Base-by-base conservation (phyloP, 2,888 invertebrate genomes). In the Latrodectus hesperus region DNA sequence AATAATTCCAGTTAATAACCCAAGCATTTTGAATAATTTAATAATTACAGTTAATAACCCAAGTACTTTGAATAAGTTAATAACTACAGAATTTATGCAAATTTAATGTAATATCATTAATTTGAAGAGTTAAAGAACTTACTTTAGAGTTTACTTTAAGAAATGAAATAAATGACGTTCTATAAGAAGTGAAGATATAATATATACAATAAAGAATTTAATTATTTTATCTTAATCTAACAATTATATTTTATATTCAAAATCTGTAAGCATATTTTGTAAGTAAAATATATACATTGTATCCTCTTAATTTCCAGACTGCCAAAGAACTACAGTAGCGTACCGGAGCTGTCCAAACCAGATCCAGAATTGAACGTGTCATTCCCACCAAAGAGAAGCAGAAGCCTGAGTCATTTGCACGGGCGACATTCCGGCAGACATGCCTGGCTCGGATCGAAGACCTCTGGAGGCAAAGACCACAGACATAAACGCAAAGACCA, bases 391-490 rank as follows among this genome's bases (percentile, higher is more conserved):
- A 78, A 52, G 67, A 89, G 72, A 74, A 89, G 90, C 91, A 94
- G 95, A 88, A 95, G 95, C 91, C 95, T 95, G 92, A 95, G 95
- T 91, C 95, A 96, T 85, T 26, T 88, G 17, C 87, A 87, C 84
- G 90, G 90, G 68, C 90, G 91, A 52, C 91, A 91, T 77, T 91
- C 91, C 26, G 75, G 81, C 4, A 74, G 85, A 55, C 80, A 85
- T 49, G 91, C 91, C 38, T 91, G 91, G 91, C 91, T 55, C 49
- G 71, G 51, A 51, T 78, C 73, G 3, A 78, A 65, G 70, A 64
- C 67, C 9, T 73, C 81, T 55, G 83, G 83, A 16, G 68, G 77
- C 10, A 68, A 73, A 68, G 82, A 77, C 1, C 75, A 80, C 17
- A 17, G 77, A 38, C 83, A 79, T 17, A 68, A 76, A 9, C 65